Conservation (phyloP, 2,888 invertebrate species). For the Seira musarum region DNA sequence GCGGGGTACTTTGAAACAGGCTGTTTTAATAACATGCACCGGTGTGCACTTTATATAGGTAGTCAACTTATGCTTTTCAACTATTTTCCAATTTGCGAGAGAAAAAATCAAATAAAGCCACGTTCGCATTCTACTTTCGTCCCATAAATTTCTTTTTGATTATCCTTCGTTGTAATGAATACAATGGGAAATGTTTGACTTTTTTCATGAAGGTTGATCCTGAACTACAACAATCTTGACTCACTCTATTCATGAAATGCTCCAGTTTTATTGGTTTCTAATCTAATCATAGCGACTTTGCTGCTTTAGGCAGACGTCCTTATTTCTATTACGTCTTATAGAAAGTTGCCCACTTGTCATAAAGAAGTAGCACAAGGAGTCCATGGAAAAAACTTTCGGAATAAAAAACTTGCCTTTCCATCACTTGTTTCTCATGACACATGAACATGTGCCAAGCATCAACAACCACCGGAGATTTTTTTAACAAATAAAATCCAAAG, state of each 20-base stretch:
- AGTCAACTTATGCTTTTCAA: no score
- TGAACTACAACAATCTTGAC: neutral
- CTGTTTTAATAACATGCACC: no score
- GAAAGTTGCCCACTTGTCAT: slow-evolving; percentile 4
- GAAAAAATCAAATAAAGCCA: slow-evolving; percentile 6
- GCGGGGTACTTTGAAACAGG: slow-evolving; percentile 27
- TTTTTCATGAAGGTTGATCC: slow-evolving; percentile 2
- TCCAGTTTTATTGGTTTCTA: neutral
- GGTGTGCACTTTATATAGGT: no score
- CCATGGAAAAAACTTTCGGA: slow-evolving; percentile 14
- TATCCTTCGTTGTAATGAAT: no score
- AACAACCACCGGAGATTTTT: neutral
- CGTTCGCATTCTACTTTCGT: neutral
- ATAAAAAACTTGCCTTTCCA: neutral
- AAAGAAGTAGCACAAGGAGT: slow-evolving; percentile 39
- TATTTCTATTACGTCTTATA: neutral
- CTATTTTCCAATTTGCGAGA: neutral
- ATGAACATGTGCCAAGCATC: neutral
- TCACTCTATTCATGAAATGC: neutral
- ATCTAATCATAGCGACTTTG: neutral
- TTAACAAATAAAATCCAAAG: no score
- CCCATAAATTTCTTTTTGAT: no score
- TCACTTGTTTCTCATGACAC: slow-evolving; percentile 6
- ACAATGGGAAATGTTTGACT: neutral
- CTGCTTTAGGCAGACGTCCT: neutral